Percentiles rank a stretch among this genome's conserved stretches.
Conservation (phyloP, 2,113 vertebrate genomes). For the Edolisoma coerulescens region DNA sequence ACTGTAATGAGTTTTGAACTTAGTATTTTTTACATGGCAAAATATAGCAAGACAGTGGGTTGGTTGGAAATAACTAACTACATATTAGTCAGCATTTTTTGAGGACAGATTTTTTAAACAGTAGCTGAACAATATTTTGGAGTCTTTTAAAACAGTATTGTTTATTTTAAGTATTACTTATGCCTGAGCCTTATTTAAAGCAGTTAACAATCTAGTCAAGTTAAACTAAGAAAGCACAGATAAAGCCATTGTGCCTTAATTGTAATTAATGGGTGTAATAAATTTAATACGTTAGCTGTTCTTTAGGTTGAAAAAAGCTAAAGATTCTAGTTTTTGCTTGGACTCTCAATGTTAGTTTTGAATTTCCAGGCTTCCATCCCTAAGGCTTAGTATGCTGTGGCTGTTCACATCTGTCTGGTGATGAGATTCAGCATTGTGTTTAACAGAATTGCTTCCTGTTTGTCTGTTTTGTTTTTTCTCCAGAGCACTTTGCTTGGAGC, state of each 20-base stretch:
- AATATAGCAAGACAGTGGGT: background rate
- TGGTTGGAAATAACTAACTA: background rate
- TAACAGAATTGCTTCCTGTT: conserved; percentile 40
- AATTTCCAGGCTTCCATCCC: background rate
- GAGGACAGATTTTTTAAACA: background rate
- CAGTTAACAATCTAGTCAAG: background rate
- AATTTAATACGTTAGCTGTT: background rate
- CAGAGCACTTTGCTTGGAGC: conserved; percentile 63
- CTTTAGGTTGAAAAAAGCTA: background rate
- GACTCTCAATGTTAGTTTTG: background rate
- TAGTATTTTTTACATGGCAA: background rate
- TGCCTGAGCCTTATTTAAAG: background rate
- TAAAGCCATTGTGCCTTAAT: background rate
- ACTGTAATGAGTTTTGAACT: background rate
- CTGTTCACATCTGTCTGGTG: background rate
- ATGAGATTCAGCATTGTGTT: background rate
- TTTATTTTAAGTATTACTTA: background rate
- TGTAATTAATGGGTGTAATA: background rate
- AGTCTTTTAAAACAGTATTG: background rate
- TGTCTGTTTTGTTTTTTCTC: conserved; percentile 30
- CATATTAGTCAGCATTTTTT: background rate
- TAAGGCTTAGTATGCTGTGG: background rate
- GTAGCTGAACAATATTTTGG: background rate
- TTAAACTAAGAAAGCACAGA: background rate
- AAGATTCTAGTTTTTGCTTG: background rate